Conservation (phyloP, 2,113 vertebrate genomes). For the Cololabis saira region DNA sequence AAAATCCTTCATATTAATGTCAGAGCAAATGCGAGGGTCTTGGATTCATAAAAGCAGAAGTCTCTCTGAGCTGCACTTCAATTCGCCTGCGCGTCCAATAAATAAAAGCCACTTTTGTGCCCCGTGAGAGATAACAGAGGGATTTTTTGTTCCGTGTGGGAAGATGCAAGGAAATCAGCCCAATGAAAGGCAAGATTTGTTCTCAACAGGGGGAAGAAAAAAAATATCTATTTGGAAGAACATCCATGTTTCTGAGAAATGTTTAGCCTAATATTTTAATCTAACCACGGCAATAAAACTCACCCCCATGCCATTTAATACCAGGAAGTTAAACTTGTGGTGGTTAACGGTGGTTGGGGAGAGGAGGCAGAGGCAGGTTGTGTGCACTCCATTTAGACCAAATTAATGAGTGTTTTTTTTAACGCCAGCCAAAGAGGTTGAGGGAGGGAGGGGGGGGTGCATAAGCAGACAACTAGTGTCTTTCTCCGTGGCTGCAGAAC, state of each 20-base stretch:
- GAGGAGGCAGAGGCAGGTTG: conserved; percentile 55
- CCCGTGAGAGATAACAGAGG: conserved; percentile 70
- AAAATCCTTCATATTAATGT: conserved; percentile 28
- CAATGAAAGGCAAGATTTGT: conserved; percentile 72
- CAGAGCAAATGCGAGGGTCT: conserved; percentile 35
- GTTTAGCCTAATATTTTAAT: conserved; percentile 76
- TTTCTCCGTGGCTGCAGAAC: conserved; percentile 59
- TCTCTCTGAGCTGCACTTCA: conserved; percentile 48
- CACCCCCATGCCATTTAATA: conserved; percentile 59
- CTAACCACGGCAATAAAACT: conserved; percentile 71
- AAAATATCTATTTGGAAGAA: conserved; percentile 54
- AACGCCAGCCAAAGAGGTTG: conserved; percentile 55
- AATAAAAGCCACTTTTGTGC: conserved; percentile 75
- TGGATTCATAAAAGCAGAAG: conserved; percentile 49
- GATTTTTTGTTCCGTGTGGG: conserved; percentile 74
- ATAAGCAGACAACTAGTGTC: conserved; percentile 50
- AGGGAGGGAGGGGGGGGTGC: conserved; percentile 12
- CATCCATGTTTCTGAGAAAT: conserved; percentile 73
- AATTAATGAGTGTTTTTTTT: conserved; percentile 68
- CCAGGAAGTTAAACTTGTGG: conserved; percentile 66
- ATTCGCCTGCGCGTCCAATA: conserved; percentile 53
- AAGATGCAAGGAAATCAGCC: conserved; percentile 68
- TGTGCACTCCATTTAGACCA: conserved; percentile 65
- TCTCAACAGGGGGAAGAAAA: conserved; percentile 30
- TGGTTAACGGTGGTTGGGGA: conserved; percentile 50